Percentiles rank a stretch among this genome's conserved stretches.
Conservation (phyloP, 35 echinoderm and acorn worm species). For the Lytechinus variegatus region DNA sequence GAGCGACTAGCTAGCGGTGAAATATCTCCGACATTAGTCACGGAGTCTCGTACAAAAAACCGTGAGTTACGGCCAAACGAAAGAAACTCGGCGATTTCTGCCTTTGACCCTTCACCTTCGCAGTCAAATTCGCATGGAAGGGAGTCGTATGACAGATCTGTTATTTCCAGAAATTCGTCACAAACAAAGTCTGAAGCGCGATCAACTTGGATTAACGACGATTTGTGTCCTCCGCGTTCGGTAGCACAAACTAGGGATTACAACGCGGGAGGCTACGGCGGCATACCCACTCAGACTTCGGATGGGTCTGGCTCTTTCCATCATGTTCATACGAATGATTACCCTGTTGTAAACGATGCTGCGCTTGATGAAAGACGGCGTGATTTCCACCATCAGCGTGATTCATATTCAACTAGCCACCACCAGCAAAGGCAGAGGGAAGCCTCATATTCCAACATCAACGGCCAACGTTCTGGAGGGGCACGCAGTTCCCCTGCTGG, state of each 20-base stretch:
- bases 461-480: neutral
- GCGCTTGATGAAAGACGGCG: neutral
- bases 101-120: conserved; percentile 44
- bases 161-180: conserved; percentile 28
- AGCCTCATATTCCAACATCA: neutral
- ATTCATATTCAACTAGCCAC: neutral
- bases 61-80: conserved; percentile 16
- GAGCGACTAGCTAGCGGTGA: conserved; percentile 22
- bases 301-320: neutral
- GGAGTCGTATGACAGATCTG: conserved; percentile 36
- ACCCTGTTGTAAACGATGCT: neutral
- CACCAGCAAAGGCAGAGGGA: conserved; percentile 25
- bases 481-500: conserved; percentile 27
- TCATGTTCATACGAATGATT: neutral
- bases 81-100: neutral
- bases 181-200: conserved; percentile 37
- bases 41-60: conserved; percentile 3
- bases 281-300: neutral
- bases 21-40: conserved; percentile 68
- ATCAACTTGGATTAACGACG: conserved; percentile 44
- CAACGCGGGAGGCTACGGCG: conserved; percentile 14
- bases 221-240: conserved; percentile 13
- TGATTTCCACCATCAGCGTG: neutral
- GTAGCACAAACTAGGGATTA: neutral
- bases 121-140: neutral